Percentiles rank a stretch among this genome's conserved stretches.
Conservation (phyloP, 2,113 vertebrate species). For the Pelvicachromis taeniatus region DNA sequence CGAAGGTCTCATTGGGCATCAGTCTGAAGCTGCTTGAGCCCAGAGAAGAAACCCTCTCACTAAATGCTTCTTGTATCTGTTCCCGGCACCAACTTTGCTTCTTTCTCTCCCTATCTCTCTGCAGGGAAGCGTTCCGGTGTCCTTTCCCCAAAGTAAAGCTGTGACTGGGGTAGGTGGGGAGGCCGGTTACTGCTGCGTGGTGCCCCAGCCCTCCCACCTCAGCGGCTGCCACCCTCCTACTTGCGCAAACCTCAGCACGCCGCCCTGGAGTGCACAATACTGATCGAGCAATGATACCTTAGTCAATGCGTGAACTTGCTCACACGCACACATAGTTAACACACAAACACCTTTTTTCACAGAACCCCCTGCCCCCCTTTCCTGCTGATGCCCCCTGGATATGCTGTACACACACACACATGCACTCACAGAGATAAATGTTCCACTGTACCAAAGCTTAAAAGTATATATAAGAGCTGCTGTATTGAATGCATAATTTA, state of each 20-base stretch:
- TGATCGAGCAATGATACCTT: conserved; percentile 57
- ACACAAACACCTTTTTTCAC: conserved; percentile 3
- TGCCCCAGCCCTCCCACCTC: conserved; percentile 77
- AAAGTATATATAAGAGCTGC: conserved; percentile 65
- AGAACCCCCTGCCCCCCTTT: neutral
- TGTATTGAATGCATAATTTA: conserved; percentile 74
- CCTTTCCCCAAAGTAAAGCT: conserved; percentile 86
- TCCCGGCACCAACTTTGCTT: neutral
- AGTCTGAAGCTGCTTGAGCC: neutral
- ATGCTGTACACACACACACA: neutral
- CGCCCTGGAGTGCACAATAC: conserved; percentile 86
- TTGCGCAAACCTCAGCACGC: conserved; percentile 78
- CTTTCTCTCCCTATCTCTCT: neutral
- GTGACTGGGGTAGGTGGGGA: conserved; percentile 81
- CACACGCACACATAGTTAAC: neutral
- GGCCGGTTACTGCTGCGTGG: conserved; percentile 86
- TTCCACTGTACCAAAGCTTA: conserved; percentile 68
- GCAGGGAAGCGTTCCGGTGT: conserved; percentile 66
- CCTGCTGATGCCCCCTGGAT: conserved; percentile 12
- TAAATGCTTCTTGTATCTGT: conserved; percentile 1
- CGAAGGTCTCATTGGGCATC: neutral
- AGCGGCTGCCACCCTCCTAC: conserved; percentile 78
- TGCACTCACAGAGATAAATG: conserved; percentile 18
- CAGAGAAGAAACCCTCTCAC: neutral
- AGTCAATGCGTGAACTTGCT: conserved; percentile 33